Conservation (phyloP, 2,888 invertebrate species). For the Melangyna quadrimaculata region DNA sequence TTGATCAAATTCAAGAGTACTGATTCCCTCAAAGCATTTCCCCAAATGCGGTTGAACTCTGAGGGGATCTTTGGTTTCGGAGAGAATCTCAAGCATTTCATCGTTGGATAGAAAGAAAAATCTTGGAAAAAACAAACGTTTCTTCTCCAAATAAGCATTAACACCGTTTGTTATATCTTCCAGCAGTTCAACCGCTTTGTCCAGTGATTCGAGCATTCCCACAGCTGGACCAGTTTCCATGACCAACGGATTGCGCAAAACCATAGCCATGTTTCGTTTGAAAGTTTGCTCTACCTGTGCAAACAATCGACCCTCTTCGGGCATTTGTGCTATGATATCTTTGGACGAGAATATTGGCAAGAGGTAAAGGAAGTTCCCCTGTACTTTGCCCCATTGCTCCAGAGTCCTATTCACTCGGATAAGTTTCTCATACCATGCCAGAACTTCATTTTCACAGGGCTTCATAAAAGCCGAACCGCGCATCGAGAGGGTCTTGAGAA, state of each 20-base stretch:
- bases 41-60: constrained; percentile 85
- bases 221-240: constrained; percentile 82
- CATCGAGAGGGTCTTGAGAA: constrained; percentile 87
- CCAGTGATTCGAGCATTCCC: constrained; percentile 87
- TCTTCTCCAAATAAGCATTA: constrained; percentile 85
- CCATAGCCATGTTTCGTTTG: constrained; percentile 80
- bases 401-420: constrained; percentile 83
- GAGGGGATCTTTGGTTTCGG: constrained; percentile 85
- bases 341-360: constrained; percentile 86
- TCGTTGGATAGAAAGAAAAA: constrained; percentile 90
- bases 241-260: constrained; percentile 79
- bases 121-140: constrained; percentile 86
- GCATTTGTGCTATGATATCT: constrained; percentile 85
- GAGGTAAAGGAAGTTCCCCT: constrained; percentile 85
- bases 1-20: constrained; percentile 82
- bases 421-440: constrained; percentile 84
- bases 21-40: constrained; percentile 88
- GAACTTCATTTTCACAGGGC: constrained; percentile 82
- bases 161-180: constrained; percentile 85
- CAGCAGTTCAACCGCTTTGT: constrained; percentile 82
- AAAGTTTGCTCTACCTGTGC: constrained; percentile 82
- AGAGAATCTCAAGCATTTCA: constrained; percentile 87
- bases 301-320: constrained; percentile 85
- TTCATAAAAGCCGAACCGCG: constrained; percentile 88
- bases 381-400: constrained; percentile 86